Percentiles rank a stretch among this genome's conserved stretches.
Evolutionary conservation across 2,113 vertebrate genomes (phyloP).

Genomic region (Condylura cristata): DNA sequence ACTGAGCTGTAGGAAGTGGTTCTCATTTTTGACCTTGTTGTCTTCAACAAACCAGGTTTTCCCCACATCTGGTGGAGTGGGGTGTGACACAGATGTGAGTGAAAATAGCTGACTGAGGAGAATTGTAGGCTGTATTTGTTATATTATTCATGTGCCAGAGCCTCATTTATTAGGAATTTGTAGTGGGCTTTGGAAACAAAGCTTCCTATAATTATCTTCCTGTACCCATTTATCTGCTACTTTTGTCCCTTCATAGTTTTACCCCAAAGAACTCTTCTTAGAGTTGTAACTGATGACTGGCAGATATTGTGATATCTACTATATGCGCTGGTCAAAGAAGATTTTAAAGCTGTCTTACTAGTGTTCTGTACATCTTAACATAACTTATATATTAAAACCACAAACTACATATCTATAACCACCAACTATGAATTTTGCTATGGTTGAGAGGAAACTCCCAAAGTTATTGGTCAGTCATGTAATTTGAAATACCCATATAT

Average conservation of each 20-base stretch:
- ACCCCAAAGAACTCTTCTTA: background rate
- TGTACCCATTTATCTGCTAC: background rate
- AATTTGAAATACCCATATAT: background rate
- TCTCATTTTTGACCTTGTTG: accelerated
- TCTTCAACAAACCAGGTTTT: background rate
- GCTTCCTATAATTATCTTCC: background rate
- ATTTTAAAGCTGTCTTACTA: background rate
- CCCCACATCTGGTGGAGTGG: background rate
- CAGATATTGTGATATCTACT: background rate
- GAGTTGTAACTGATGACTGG: background rate
- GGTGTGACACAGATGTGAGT: background rate
- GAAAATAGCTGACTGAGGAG: too few relatives aligned
- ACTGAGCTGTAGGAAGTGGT: background rate
- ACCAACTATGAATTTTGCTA: background rate
- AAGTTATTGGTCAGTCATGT: background rate
- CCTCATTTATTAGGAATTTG: background rate
- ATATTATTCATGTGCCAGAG: background rate
- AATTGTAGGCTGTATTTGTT: background rate
- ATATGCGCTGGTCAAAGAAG: background rate
- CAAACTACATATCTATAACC: background rate
- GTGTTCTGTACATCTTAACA: background rate
- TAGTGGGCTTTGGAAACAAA: background rate
- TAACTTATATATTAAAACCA: too few relatives aligned
- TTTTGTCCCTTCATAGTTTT: background rate
- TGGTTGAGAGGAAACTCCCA: background rate